Percentiles rank a stretch among this genome's conserved stretches.
Conservation (phyloP, 2,113 vertebrate genomes). For the Hirundichthys speculiger region DNA sequence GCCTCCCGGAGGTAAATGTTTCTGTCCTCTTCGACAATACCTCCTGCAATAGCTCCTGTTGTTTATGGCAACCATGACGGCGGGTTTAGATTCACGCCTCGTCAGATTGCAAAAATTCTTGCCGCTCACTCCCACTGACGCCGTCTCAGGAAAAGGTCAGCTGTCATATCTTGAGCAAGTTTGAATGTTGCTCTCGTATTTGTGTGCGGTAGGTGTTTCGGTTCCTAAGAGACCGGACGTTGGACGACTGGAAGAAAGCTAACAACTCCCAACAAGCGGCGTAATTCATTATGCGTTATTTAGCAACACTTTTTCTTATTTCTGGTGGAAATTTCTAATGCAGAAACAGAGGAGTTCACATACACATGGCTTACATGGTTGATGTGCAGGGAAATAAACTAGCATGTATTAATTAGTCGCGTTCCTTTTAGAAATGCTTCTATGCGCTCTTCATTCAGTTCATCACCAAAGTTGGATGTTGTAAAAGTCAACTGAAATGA, state of each 20-base stretch:
- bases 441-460: no score
- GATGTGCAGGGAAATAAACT: no score
- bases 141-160: slow-evolving; percentile 41
- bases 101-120: slow-evolving; percentile 47
- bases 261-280: slow-evolving; percentile 7
- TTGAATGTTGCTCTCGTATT: slow-evolving; percentile 21
- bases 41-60: slow-evolving; percentile 34
- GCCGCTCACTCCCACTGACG: slow-evolving; percentile 23
- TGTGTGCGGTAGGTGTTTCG: slow-evolving; percentile 41
- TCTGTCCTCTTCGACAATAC: slow-evolving; percentile 13
- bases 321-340: no score
- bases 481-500: no score
- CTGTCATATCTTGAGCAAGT: slow-evolving; percentile 33
- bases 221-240: slow-evolving; percentile 37
- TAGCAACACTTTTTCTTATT: slow-evolving; percentile 21
- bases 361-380: no score
- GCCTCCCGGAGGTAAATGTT: slow-evolving; percentile 26
- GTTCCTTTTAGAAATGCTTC: no score
- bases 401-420: no score
- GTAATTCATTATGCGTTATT: slow-evolving; percentile 13
- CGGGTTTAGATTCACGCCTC: slow-evolving; percentile 47
- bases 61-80: slow-evolving; percentile 53
- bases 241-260: neutral
- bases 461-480: no score
- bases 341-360: no score